Evolutionary conservation across 2,888 invertebrate species (phyloP).

Genomic region (Dicyrtomina minuta): DNA sequence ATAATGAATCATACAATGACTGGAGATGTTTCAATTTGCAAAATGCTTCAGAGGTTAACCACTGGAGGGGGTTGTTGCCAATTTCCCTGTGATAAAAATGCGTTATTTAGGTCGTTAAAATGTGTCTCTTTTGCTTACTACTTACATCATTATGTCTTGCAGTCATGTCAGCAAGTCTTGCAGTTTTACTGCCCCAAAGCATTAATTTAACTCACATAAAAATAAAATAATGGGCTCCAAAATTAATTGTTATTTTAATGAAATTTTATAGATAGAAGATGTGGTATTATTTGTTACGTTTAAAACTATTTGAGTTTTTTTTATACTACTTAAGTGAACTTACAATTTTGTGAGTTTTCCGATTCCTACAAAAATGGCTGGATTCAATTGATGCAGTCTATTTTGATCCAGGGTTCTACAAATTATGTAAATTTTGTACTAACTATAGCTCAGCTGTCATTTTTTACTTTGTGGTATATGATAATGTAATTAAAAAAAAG

Average conservation of each 20-base stretch:
- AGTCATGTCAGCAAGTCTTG: too few relatives aligned
- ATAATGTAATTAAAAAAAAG: neutral
- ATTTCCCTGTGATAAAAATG: conserved; percentile 3
- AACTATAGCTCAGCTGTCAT: too few relatives aligned
- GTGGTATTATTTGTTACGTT: too few relatives aligned
- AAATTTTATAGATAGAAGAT: neutral
- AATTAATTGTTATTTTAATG: neutral
- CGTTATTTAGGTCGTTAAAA: too few relatives aligned
- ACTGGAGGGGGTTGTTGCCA: conserved; percentile 6
- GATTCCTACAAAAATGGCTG: neutral
- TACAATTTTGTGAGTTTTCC: neutral
- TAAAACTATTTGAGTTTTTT: too few relatives aligned
- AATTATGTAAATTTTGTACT: too few relatives aligned
- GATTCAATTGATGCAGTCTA: neutral
- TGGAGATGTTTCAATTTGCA: neutral
- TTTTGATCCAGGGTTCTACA: conserved; percentile 7
- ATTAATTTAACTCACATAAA: too few relatives aligned
- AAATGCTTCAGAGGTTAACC: neutral
- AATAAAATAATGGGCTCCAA: too few relatives aligned
- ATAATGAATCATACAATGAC: conserved; percentile 2
- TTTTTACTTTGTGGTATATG: too few relatives aligned
- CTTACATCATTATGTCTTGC: too few relatives aligned
- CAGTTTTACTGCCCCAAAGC: too few relatives aligned
- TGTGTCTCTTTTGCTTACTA: too few relatives aligned
- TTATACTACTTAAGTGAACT: neutral